These are phyloP conservation scores for Quadroppia sp. DNA, from an alignment of 2,888 invertebrate species.

Conservation along the genomic window DNA sequence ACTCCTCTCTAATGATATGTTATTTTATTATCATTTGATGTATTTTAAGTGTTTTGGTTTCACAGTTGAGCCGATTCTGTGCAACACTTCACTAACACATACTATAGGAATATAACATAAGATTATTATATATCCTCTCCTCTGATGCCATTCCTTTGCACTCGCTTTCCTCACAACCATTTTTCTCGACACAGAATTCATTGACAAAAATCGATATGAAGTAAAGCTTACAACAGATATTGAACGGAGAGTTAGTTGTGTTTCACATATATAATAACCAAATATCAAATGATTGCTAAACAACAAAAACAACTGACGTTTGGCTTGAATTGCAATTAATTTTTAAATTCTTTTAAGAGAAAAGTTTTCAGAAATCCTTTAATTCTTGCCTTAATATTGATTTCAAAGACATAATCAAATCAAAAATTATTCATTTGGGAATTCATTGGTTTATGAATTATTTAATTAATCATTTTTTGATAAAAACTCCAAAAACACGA, in stretches of 20 bases:
- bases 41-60: constrained; percentile 36
- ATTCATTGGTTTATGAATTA: constrained; percentile 14
- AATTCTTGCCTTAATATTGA: neutral
- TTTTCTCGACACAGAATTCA: neutral
- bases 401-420: neutral
- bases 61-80: constrained; percentile 12
- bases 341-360: neutral
- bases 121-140: neutral
- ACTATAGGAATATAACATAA: neutral
- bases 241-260: neutral
- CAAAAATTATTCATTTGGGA: constrained; percentile 28
- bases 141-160: constrained; percentile 5
- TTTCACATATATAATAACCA: neutral
- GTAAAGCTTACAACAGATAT: constrained; percentile 3
- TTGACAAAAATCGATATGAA: constrained; percentile 7
- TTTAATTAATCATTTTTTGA: constrained; percentile 27
- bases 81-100: neutral
- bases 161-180: constrained; percentile 4
- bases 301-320: constrained; percentile 27
- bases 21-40: constrained; percentile 35
- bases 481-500: neutral
- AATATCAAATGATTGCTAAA: constrained; percentile 7
- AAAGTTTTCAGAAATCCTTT: neutral
- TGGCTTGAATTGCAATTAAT: constrained; percentile 17
- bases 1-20: constrained; percentile 30